Percentiles rank a stretch among this genome's conserved stretches.
Conservation (phyloP, 1,140 invertebrate genomes). For the Glomeris maerens region DNA sequence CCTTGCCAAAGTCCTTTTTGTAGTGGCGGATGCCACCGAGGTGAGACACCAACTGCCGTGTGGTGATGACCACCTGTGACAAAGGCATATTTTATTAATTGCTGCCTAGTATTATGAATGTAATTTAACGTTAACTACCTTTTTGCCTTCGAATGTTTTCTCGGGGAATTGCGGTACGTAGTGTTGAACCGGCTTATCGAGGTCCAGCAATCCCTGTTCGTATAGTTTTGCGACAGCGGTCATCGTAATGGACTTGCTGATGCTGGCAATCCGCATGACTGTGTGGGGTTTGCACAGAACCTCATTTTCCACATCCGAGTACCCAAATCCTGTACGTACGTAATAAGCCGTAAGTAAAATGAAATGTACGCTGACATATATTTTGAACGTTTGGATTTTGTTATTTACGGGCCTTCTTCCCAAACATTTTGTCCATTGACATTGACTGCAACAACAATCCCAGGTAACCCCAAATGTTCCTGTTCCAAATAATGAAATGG, state of each 20-base stretch:
- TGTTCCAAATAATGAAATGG: too few relatives aligned
- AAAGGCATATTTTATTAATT: conserved; percentile 10
- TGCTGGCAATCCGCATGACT: conserved; percentile 48
- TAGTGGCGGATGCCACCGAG: conserved; percentile 43
- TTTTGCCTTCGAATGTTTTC: conserved; percentile 34
- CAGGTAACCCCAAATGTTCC: conserved; percentile 36
- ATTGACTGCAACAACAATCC: conserved; percentile 38
- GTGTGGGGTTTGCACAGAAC: conserved; percentile 35
- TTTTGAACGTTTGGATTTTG: not conserved
- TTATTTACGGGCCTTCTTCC: conserved; percentile 27
- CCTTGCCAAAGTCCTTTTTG: conserved; percentile 20
- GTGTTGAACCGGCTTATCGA: conserved; percentile 41
- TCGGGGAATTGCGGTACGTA: conserved; percentile 41
- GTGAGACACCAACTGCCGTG: conserved; percentile 38
- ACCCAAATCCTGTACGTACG: conserved; percentile 37
- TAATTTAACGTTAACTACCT: conserved; percentile 21
- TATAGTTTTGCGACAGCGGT: conserved; percentile 37
- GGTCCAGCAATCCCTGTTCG: conserved; percentile 40
- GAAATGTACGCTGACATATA: not conserved
- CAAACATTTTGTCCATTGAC: conserved; percentile 40
- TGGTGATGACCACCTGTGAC: conserved; percentile 38
- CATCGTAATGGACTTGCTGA: conserved; percentile 46
- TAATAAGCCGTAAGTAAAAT: not conserved
- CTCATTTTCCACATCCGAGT: conserved; percentile 43
- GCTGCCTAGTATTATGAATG: not conserved